A percentile compares a stretch with the other conserved stretches of the same genome.
These are phyloP conservation scores for Cheilosia variabilis DNA, from an alignment of 2,888 invertebrate species.

Conservation along the genomic window DNA sequence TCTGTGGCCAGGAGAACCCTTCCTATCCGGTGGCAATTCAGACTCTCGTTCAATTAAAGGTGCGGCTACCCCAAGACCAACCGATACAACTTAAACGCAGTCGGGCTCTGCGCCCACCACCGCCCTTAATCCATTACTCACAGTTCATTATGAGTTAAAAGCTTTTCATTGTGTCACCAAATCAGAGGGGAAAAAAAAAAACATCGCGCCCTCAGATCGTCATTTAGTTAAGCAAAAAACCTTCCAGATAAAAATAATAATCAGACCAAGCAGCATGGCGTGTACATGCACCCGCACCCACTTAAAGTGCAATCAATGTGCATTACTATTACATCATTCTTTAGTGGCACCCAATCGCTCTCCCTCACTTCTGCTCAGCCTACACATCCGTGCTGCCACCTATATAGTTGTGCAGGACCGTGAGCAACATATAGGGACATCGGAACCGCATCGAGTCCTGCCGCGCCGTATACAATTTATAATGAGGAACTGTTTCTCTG, in stretches of 20 bases:
- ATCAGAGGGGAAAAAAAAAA: background rate
- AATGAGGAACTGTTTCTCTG: slow-evolving; percentile 63
- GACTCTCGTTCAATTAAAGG: background rate
- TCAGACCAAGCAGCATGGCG: slow-evolving; percentile 42
- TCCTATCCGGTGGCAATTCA: background rate
- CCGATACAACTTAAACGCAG: background rate
- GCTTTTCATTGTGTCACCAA: slow-evolving; percentile 64
- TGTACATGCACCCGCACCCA: slow-evolving; percentile 51
- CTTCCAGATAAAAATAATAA: slow-evolving; percentile 52
- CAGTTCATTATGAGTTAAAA: slow-evolving; percentile 55
- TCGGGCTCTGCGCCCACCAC: background rate
- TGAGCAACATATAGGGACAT: slow-evolving; percentile 26
- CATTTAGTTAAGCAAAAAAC: slow-evolving; percentile 60
- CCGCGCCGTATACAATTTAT: slow-evolving; percentile 50
- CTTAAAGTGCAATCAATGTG: slow-evolving; percentile 70
- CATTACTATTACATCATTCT: slow-evolving; percentile 58
- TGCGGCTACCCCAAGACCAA: background rate
- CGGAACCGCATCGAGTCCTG: slow-evolving; percentile 24
- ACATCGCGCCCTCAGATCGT: slow-evolving; percentile 22
- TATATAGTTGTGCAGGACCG: background rate
- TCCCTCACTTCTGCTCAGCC: slow-evolving; percentile 20
- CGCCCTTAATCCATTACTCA: slow-evolving; percentile 25
- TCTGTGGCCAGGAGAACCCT: too few relatives aligned
- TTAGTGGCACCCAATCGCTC: slow-evolving; percentile 23
- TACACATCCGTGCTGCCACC: slow-evolving; percentile 41